Evolutionary conservation across 2,888 invertebrate genomes (phyloP).

Genomic region (Enchytraeus crypticus): DNA sequence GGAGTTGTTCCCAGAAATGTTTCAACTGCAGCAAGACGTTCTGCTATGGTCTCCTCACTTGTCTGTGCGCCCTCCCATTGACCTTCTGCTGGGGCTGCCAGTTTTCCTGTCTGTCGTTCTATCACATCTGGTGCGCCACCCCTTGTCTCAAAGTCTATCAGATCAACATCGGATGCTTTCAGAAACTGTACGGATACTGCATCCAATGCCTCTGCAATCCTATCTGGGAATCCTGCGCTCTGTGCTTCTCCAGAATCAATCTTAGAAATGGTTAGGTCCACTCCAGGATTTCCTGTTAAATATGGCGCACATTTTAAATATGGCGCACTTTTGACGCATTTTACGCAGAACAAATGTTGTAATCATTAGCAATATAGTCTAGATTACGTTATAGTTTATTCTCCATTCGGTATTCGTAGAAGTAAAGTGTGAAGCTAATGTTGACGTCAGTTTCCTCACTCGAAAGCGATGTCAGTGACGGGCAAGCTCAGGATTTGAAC

Average conservation of each 20-base stretch:
- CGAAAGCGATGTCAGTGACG: too few species aligned
- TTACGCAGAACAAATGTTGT: too few species aligned
- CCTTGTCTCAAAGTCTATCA: conserved; percentile 61
- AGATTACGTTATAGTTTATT: too few species aligned
- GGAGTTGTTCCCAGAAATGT: conserved; percentile 60
- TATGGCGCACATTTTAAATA: too few species aligned
- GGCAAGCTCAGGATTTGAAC: too few species aligned
- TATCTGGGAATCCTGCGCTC: conserved; percentile 57
- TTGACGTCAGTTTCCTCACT: too few species aligned
- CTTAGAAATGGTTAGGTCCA: not conserved
- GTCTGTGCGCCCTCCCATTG: conserved; percentile 59
- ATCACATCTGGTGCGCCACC: conserved; percentile 64
- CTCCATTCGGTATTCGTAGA: too few species aligned
- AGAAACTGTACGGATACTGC: conserved; percentile 55
- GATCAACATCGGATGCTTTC: conserved; percentile 59
- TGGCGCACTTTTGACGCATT: too few species aligned
- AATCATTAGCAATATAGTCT: too few species aligned
- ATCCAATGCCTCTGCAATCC: conserved; percentile 58
- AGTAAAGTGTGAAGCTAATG: too few species aligned
- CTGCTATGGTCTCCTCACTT: conserved; percentile 61
- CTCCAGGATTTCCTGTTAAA: too few species aligned
- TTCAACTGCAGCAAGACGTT: conserved; percentile 60
- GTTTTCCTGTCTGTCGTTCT: conserved; percentile 52
- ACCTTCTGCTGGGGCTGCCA: conserved; percentile 54
- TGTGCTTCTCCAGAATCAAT: conserved; percentile 49